A percentile compares a stretch with the other conserved stretches of the same genome.
phyloP scores from a whole-genome alignment of 2,113 vertebrate genomes.

The Lathamus discolor region DNA sequence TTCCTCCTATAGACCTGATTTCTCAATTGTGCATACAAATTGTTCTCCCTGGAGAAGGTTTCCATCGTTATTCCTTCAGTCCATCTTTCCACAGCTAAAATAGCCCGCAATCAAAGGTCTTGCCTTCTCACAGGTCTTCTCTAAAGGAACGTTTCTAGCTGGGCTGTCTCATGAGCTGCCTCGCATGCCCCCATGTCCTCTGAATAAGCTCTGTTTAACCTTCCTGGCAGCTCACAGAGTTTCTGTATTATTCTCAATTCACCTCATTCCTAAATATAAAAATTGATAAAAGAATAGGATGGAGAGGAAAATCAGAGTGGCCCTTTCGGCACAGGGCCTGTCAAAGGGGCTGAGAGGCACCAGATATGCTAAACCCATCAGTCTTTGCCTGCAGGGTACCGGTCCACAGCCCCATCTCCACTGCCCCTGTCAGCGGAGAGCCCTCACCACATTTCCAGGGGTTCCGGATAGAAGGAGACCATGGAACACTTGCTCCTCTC shows the following conservation, averaged over 20 bases:
- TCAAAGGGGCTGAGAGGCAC: neutral
- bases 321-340: neutral
- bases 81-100: neutral
- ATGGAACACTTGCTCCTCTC: neutral
- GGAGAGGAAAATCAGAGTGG: neutral
- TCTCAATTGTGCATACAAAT: constrained; percentile 19
- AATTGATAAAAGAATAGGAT: neutral
- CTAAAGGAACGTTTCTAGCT: neutral
- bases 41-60: constrained; percentile 30
- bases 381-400: neutral
- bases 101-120: constrained; percentile 7
- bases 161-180: neutral
- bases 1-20: neutral
- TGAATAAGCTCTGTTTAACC: neutral
- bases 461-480: neutral
- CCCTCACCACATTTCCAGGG: neutral
- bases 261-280: neutral
- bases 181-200: neutral
- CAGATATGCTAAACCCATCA: neutral
- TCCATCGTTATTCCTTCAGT: neutral
- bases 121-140: neutral
- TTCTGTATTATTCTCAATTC: neutral
- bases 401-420: fast-evolving
- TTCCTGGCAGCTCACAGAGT: neutral
- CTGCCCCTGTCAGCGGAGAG: neutral